These are phyloP conservation scores for Aplidium turbinatum DNA, from an alignment of 23 tunicate genomes.

Conservation along the genomic window DNA sequence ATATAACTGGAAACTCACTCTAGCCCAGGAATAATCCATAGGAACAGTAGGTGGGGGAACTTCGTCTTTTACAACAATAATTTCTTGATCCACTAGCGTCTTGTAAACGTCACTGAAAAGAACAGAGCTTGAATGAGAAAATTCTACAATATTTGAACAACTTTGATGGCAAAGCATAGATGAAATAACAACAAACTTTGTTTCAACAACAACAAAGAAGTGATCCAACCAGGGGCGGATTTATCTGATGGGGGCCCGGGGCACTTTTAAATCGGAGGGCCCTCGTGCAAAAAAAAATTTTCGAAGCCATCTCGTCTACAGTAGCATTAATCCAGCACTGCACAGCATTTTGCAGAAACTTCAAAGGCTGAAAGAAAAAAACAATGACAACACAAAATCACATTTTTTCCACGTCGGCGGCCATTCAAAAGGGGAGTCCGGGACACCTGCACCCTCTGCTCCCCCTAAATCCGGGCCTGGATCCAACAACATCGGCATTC, in stretches of 20 bases:
- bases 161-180: background rate
- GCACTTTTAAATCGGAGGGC: too few relatives aligned
- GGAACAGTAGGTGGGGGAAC: conserved; percentile 99
- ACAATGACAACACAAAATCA: too few relatives aligned
- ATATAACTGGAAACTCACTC: conserved; percentile 77
- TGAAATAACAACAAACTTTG: background rate
- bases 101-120: conserved; percentile 71
- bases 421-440: too few relatives aligned
- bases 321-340: too few relatives aligned
- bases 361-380: too few relatives aligned
- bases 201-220: background rate
- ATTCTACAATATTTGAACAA: background rate
- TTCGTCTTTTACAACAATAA: conserved; percentile 76
- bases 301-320: too few relatives aligned
- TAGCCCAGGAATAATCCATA: conserved; percentile 99
- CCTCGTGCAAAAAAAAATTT: too few relatives aligned
- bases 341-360: too few relatives aligned
- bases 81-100: conserved; percentile 64
- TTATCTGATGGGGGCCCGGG: too few relatives aligned
- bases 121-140: background rate
- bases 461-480: too few relatives aligned
- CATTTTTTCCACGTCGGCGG: background rate
- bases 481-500: too few relatives aligned
- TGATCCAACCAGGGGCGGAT: background rate
- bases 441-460: too few relatives aligned